Conservation (phyloP, 2,888 invertebrate species). For the Pharmacophagus antenor region DNA sequence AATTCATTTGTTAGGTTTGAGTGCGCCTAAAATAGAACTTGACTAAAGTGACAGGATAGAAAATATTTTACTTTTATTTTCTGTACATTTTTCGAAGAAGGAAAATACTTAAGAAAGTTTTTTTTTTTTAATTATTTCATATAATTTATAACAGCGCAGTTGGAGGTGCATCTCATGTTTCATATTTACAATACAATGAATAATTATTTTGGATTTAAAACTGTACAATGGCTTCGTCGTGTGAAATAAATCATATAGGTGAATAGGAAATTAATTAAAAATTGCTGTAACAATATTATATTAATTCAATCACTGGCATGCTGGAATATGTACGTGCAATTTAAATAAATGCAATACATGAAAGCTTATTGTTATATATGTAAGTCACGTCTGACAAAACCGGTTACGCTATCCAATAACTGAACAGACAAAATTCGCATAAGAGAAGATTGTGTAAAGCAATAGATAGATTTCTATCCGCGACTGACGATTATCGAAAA, state of each 20-base stretch:
- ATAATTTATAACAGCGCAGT: not conserved
- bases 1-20: conserved; percentile 50
- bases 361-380: not conserved
- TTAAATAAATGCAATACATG: not conserved
- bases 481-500: conserved; percentile 1
- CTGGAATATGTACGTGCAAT: not conserved
- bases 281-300: not conserved
- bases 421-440: not conserved
- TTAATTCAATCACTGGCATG: not conserved
- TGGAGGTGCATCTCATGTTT: not conserved
- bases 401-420: conserved; percentile 18
- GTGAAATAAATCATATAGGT: not conserved
- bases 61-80: not conserved
- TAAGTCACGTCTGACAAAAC: conserved; percentile 27
- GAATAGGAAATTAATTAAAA: not conserved
- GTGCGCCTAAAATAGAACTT: conserved; percentile 46
- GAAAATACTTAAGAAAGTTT: not conserved
- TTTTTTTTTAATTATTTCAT: not conserved
- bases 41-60: conserved; percentile 35
- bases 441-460: not conserved
- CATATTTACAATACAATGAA: too few relatives aligned
- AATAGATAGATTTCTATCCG: not conserved
- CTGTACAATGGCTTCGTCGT: not conserved
- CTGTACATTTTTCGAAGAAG: not conserved
- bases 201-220: not conserved